Evolutionary conservation across 2,888 invertebrate species (phyloP).

Genomic region (Agonopterix alstromeriana): DNA sequence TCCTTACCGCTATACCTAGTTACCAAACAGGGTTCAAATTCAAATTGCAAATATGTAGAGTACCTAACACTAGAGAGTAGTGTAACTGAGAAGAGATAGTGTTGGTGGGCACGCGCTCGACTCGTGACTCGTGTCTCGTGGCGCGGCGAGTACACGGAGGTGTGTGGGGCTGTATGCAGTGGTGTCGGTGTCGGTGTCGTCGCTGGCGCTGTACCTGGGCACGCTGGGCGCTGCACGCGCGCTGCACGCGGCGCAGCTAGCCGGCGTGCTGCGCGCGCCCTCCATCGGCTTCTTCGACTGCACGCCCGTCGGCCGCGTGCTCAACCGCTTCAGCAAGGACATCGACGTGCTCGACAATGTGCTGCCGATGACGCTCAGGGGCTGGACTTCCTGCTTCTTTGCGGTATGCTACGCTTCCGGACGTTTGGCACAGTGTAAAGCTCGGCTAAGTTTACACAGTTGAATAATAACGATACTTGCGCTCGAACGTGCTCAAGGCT

Average conservation of each 20-base stretch:
- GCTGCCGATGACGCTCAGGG: conserved; percentile 83
- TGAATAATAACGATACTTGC: too few relatives aligned
- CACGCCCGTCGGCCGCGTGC: conserved; percentile 86
- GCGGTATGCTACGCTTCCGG: conserved; percentile 64
- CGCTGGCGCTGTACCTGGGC: conserved; percentile 81
- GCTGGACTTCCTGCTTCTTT: conserved; percentile 82
- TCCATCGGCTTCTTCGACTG: conserved; percentile 86
- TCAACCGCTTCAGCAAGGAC: conserved; percentile 88
- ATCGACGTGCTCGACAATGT: conserved; percentile 83
- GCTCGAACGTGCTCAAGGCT: too few relatives aligned
- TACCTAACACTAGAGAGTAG: too few relatives aligned
- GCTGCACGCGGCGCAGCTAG: conserved; percentile 80
- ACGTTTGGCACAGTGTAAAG: too few relatives aligned
- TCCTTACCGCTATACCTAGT: too few relatives aligned
- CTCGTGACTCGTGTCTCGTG: neutral
- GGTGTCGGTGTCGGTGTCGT: conserved; percentile 79
- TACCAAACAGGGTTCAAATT: too few relatives aligned
- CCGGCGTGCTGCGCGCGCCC: conserved; percentile 81
- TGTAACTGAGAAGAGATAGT: neutral
- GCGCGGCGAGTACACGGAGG: neutral
- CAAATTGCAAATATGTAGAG: too few relatives aligned
- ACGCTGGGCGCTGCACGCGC: conserved; percentile 78
- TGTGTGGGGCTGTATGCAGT: conserved; percentile 60
- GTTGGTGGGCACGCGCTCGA: neutral
- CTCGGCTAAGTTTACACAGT: too few relatives aligned